A percentile compares a stretch with the other conserved stretches of the same genome.
Conservation (phyloP, 2,113 vertebrate species). For the Phycodurus eques region DNA sequence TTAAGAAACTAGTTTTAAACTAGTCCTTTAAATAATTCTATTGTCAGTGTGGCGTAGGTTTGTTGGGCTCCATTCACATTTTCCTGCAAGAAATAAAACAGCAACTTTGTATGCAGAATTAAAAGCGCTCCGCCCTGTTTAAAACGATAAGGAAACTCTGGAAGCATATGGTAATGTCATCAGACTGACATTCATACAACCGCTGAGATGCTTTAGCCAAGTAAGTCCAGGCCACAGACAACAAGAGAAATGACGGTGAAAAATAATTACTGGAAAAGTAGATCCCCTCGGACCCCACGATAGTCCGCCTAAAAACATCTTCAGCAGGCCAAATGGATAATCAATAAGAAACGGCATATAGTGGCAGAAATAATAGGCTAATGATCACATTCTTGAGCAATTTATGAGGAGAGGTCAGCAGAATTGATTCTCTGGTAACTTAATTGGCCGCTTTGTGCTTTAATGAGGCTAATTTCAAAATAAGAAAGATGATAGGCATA, state of each 20-base stretch:
- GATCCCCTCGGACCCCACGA: background rate
- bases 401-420: conserved; percentile 50
- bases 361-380: conserved; percentile 30
- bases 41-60: background rate
- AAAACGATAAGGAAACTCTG: conserved; percentile 15
- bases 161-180: conserved; percentile 80
- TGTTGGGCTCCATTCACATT: background rate
- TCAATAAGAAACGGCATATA: conserved; percentile 55
- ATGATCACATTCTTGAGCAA: conserved; percentile 14
- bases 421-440: conserved; percentile 57
- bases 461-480: conserved; percentile 67
- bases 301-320: conserved; percentile 39
- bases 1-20: background rate
- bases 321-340: conserved; percentile 43
- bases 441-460: conserved; percentile 67
- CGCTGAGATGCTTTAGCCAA: conserved; percentile 75
- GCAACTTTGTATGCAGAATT: background rate
- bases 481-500: conserved; percentile 24
- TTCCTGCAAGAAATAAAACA: background rate
- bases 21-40: background rate
- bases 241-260: conserved; percentile 4
- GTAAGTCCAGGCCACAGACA: conserved; percentile 69
- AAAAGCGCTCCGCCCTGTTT: background rate
- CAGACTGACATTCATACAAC: conserved; percentile 81
- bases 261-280: background rate